Evolutionary conservation across 2,888 invertebrate genomes (phyloP).

Genomic region (Thumatha senex): DNA sequence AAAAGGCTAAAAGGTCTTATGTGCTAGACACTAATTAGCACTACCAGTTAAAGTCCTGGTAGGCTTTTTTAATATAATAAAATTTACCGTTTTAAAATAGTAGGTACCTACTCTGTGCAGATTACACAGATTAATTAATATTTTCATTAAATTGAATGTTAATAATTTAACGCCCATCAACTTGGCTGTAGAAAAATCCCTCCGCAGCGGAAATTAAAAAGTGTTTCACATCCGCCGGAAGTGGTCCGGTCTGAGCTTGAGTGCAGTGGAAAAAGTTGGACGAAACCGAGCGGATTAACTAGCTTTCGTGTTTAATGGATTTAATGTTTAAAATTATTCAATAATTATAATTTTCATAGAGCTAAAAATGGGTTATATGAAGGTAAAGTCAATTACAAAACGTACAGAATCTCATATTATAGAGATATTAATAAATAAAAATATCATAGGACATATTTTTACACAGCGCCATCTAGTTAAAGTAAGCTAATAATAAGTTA

Average conservation of each 20-base stretch:
- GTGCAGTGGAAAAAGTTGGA: conserved; percentile 72
- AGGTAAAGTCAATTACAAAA: too few relatives aligned
- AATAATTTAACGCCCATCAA: conserved; percentile 77
- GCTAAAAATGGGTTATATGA: too few relatives aligned
- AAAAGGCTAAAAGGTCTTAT: too few relatives aligned
- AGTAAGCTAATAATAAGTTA: too few relatives aligned
- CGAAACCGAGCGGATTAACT: conserved; percentile 55
- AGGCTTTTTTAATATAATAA: neutral
- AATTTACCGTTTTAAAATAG: conserved; percentile 3
- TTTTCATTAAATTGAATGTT: conserved; percentile 78
- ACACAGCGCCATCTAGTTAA: too few relatives aligned
- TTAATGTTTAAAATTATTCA: conserved; percentile 27
- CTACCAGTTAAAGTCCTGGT: too few relatives aligned
- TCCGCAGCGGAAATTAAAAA: conserved; percentile 79
- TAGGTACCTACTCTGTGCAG: conserved; percentile 18
- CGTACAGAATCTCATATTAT: too few relatives aligned
- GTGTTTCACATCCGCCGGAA: conserved; percentile 69
- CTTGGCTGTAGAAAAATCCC: conserved; percentile 73
- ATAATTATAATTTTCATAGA: conserved; percentile 18
- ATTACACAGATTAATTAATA: conserved; percentile 53
- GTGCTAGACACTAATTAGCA: too few relatives aligned
- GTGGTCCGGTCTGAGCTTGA: conserved; percentile 57
- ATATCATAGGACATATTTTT: too few relatives aligned
- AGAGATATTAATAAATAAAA: too few relatives aligned
- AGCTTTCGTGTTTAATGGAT: conserved; percentile 44